Conservation (phyloP, 2,113 vertebrate species). For the Athene cunicularia region DNA sequence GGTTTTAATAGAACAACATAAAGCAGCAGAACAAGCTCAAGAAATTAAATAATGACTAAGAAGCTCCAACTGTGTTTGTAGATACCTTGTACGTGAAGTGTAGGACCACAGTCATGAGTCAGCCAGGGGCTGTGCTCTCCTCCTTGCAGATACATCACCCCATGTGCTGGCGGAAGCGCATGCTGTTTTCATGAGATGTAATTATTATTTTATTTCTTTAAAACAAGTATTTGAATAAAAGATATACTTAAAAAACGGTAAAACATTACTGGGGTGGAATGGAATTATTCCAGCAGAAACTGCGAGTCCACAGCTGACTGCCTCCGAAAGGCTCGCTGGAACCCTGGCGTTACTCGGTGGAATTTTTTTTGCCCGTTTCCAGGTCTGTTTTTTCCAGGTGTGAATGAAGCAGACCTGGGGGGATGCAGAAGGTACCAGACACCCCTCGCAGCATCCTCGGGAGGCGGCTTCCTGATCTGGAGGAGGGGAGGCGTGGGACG, state of each 20-base stretch:
- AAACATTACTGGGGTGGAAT: background rate
- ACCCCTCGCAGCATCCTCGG: accelerated
- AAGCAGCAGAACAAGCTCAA: background rate
- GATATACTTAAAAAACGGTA: background rate
- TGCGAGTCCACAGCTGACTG: accelerated
- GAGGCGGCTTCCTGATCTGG: background rate
- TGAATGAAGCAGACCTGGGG: background rate
- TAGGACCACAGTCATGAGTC: background rate
- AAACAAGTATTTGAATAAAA: background rate
- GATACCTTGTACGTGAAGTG: accelerated
- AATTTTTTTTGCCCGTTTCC: background rate
- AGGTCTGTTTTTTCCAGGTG: background rate
- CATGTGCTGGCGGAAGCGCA: background rate
- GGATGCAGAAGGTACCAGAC: background rate
- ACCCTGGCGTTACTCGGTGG: accelerated
- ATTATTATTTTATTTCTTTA: background rate
- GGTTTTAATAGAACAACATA: background rate
- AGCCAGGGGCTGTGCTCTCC: background rate
- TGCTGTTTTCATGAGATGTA: background rate
- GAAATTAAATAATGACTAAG: background rate
- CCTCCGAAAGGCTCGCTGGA: background rate
- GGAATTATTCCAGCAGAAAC: background rate
- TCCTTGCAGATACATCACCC: too few relatives aligned
- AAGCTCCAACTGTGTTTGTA: background rate
- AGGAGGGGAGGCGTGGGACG: background rate